Percentiles rank a stretch among this genome's conserved stretches.
phyloP scores from a whole-genome alignment of 2,888 invertebrate species.

The Cerastoderma edule region DNA sequence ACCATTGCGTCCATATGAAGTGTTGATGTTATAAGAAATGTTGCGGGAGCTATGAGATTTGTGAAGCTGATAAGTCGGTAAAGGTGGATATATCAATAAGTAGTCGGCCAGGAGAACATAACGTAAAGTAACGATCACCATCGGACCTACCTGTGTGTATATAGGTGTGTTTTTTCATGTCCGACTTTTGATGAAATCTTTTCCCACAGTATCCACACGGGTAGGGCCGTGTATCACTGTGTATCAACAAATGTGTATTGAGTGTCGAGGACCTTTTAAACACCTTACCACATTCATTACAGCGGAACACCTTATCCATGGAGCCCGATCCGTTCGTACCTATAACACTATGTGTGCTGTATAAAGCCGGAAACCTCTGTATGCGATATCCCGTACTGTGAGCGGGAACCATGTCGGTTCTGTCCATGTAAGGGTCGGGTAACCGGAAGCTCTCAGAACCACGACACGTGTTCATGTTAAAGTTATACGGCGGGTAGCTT shows the following conservation, averaged over 20 bases:
- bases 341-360: background rate
- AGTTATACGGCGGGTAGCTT: too few species aligned
- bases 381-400: background rate
- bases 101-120: too few species aligned
- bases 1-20: too few species aligned
- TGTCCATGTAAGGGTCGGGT: background rate
- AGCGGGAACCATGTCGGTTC: background rate
- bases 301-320: conserved; percentile 86
- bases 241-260: conserved; percentile 98
- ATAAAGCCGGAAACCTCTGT: conserved; percentile 14
- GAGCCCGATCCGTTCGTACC: conserved; percentile 11
- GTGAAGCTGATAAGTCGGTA: too few species aligned
- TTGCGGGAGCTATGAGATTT: too few species aligned
- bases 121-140: too few species aligned
- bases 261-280: conserved; percentile 98
- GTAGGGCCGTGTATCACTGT: conserved; percentile 98
- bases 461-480: too few species aligned
- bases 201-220: conserved; percentile 99
- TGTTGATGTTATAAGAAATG: too few species aligned
- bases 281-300: conserved; percentile 98
- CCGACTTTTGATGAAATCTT: conserved; percentile 99
- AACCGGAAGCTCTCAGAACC: background rate
- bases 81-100: too few species aligned
- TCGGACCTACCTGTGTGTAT: conserved; percentile 94
- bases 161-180: conserved; percentile 99